A percentile compares a stretch with the other conserved stretches of the same genome.
phyloP scores from a whole-genome alignment of 2,113 vertebrate genomes.

The Noctilio leporinus region DNA sequence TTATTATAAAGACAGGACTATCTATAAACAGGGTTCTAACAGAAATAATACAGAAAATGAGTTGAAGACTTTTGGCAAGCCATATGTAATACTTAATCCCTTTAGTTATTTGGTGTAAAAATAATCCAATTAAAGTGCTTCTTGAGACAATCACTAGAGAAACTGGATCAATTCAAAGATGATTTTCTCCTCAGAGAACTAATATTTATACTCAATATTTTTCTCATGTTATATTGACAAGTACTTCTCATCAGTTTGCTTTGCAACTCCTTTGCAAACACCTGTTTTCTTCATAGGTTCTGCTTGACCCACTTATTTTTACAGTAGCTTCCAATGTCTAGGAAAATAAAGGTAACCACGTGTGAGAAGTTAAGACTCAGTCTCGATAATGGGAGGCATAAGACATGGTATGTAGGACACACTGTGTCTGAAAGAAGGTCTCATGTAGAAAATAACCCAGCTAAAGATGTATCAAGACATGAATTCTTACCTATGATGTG shows the following conservation, averaged over 20 bases:
- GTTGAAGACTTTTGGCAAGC: neutral
- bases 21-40: neutral
- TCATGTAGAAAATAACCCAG: neutral
- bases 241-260: neutral
- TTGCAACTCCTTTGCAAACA: neutral
- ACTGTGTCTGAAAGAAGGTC: neutral
- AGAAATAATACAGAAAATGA: constrained; percentile 13
- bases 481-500: constrained; percentile 84
- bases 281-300: neutral
- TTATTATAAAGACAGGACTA: neutral
- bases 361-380: neutral
- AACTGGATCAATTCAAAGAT: neutral
- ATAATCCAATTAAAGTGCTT: neutral
- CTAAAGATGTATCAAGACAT: neutral
- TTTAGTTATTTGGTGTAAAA: neutral
- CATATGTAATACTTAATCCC: neutral
- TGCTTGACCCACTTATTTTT: neutral
- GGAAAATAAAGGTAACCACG: neutral
- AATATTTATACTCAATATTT: neutral
- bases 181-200: neutral
- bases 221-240: neutral
- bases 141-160: neutral
- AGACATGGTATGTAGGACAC: neutral
- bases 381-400: too few relatives aligned
- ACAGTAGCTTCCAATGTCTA: neutral